A percentile compares a stretch with the other conserved stretches of the same genome.
phyloP scores from a whole-genome alignment of 2,113 vertebrate genomes.

The Vulpes vulpes region DNA sequence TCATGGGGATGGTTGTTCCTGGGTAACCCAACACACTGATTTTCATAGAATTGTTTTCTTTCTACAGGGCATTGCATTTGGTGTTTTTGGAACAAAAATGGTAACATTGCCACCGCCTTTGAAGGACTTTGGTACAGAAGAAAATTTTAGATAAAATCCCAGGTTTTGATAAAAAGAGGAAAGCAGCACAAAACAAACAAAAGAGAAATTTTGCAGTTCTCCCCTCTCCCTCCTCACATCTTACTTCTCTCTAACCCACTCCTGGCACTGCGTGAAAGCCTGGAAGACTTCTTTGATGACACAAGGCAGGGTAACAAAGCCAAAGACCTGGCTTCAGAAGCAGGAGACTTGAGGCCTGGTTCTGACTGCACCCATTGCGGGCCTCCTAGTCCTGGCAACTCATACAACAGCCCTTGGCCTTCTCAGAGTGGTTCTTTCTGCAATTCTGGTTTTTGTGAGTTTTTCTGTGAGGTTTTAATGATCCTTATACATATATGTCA shows the following conservation, averaged over 20 bases:
- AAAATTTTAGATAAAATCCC: neutral
- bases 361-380: fast-evolving
- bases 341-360: neutral
- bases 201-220: neutral
- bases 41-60: neutral
- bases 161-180: neutral
- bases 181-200: neutral
- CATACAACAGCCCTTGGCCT: neutral
- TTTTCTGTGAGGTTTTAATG: neutral
- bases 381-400: neutral
- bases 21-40: neutral
- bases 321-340: neutral
- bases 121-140: neutral
- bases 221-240: neutral
- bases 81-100: neutral
- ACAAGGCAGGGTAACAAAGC: neutral
- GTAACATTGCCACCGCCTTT: neutral
- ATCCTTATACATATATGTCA: neutral
- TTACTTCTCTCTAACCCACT: neutral
- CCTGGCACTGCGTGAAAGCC: neutral
- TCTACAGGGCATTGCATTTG: neutral
- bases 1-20: neutral
- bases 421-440: neutral
- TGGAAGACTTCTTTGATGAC: neutral
- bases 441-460: neutral